Evolutionary conservation across 2,113 vertebrate species (phyloP), one percentile per base, ranked within the genome.

Genomic region (Pelecanus crispus): DNA sequence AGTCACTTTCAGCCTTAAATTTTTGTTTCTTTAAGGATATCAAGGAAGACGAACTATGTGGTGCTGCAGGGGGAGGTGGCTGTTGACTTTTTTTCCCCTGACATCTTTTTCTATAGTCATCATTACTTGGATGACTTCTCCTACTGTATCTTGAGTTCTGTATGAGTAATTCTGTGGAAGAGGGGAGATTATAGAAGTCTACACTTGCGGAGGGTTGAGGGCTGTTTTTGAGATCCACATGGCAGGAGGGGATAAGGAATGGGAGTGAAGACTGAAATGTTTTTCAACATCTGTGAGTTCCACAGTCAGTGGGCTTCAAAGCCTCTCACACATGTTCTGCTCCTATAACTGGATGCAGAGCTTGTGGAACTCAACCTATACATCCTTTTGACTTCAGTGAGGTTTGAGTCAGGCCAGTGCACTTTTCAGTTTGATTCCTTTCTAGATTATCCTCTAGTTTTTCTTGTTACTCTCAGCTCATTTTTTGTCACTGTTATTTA

Each of bases 401-500:
- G 16, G 25, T 65, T 88, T 65, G 49, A 72, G 75, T 81, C 22
- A 91, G 50, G 10, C 52, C 34, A 56, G 11, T 44, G 42, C 24
- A 79, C 53, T 91, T 87, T 77, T 53, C 56, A 84, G 38, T 68
- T 84, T 71, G 24, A n/a, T 65, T 88, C 13, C 36, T 85, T 85
- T 94, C 86, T 90, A 68, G 74, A 87, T 71, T 75, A 65, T 73
- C 32, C 44, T 75, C 10, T 36, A 67, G n/a, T 38, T 79, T 92
- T 93, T 75, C 79, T 62, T 74, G 50, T 93, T 94, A 93, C 71
- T 95, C 28, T 91, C 77, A 89, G 52, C 40, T 92, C 40, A 22
- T 77, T 81, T 94, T 88, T 88, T 79, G 44, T 81, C 68, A 86
- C 58, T 47, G 49, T 38, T 94, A 56, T 91, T 95, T 94, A 79